Evolutionary conservation across 1,140 invertebrate genomes (phyloP).

Genomic region (Brachionus calyciflorus): DNA sequence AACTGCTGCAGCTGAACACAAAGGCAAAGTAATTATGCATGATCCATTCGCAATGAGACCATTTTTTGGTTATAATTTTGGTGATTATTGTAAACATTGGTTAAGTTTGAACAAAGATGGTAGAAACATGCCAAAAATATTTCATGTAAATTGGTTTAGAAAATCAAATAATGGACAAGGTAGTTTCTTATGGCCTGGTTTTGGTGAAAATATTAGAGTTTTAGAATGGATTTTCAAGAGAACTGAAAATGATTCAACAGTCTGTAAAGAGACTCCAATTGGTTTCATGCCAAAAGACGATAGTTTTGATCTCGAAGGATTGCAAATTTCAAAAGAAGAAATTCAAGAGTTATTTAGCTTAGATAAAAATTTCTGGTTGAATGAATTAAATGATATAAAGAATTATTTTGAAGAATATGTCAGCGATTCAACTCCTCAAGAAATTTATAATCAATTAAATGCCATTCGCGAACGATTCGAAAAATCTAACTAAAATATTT

Average conservation of each 20-base stretch:
- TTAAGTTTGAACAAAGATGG: constrained; percentile 71
- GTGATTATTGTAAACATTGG: constrained; percentile 91
- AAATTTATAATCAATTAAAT: constrained; percentile 72
- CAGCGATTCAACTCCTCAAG: constrained; percentile 75
- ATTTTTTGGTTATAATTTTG: constrained; percentile 99
- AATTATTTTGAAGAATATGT: constrained; percentile 90
- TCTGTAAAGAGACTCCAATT: constrained; percentile 53
- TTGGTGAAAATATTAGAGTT: constrained; percentile 92
- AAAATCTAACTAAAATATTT: too few species aligned
- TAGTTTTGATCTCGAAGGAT: constrained; percentile 70
- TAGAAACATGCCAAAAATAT: constrained; percentile 79
- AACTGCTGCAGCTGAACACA: constrained; percentile 94
- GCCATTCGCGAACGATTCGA: too few species aligned
- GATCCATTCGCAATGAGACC: constrained; percentile 99
- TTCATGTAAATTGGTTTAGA: constrained; percentile 95
- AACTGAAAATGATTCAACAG: constrained; percentile 68
- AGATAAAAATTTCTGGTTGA: constrained; percentile 84
- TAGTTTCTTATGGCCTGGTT: constrained; percentile 95
- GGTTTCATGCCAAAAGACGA: constrained; percentile 55
- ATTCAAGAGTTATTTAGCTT: constrained; percentile 78
- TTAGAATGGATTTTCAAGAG: constrained; percentile 87
- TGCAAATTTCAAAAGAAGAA: constrained; percentile 68
- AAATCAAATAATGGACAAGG: constrained; percentile 69
- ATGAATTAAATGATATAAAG: constrained; percentile 77
- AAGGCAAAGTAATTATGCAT: constrained; percentile 91